These are phyloP conservation scores for Spialia ferax DNA, from an alignment of 2,888 invertebrate species.

Conservation along the genomic window DNA sequence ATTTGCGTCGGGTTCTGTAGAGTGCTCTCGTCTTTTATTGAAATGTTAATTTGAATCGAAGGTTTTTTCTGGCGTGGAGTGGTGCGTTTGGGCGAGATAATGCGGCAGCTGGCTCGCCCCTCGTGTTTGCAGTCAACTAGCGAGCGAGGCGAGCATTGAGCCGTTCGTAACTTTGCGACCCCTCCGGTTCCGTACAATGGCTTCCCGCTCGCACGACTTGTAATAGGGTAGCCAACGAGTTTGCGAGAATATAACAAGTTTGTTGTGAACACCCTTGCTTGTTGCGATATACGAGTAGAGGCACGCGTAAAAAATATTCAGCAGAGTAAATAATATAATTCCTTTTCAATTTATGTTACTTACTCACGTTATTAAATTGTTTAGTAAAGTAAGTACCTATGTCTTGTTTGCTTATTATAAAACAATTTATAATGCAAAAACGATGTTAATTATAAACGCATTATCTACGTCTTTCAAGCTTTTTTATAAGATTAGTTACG, in stretches of 20 bases:
- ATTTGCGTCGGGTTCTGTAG: constrained; percentile 58
- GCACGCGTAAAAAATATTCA: not conserved
- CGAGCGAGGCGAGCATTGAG: constrained; percentile 61
- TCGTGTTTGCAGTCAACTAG: constrained; percentile 66
- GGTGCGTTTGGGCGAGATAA: constrained; percentile 65
- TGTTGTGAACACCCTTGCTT: constrained; percentile 11
- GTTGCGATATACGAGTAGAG: too few relatives aligned
- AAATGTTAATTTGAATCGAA: constrained; percentile 64
- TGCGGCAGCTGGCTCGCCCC: constrained; percentile 74
- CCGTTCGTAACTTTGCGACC: constrained; percentile 63
- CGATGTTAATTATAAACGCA: not conserved
- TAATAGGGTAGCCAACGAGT: constrained; percentile 36
- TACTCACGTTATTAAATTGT: not conserved
- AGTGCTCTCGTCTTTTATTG: constrained; percentile 59
- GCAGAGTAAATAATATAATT: not conserved
- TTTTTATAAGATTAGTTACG: not conserved
- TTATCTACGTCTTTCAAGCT: too few relatives aligned
- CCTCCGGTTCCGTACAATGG: constrained; percentile 59
- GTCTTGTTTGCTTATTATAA: not conserved
- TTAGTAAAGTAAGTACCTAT: not conserved
- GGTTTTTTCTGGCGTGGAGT: constrained; percentile 58
- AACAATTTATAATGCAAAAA: constrained; percentile 1
- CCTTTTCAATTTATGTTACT: not conserved
- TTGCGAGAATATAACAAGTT: constrained; percentile 26
- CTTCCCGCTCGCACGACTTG: constrained; percentile 51